A percentile compares a stretch with the other conserved stretches of the same genome.
These are phyloP conservation scores for Neosilurus mollespiculum DNA, from an alignment of 2,797 vertebrate genomes.

Conservation along the genomic window DNA sequence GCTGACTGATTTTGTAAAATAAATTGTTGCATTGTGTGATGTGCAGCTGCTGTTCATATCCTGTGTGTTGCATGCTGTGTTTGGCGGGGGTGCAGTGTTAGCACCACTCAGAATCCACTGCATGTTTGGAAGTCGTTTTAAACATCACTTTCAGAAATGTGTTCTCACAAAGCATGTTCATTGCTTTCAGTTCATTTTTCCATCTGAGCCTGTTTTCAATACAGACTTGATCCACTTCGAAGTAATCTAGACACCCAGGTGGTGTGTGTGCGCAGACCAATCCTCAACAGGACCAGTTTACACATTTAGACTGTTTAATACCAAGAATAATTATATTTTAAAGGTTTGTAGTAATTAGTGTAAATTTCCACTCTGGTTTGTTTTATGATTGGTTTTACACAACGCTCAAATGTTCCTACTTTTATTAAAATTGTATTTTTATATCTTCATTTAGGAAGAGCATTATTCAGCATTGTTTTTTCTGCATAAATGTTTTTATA, in stretches of 20 bases:
- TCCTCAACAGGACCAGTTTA: background rate
- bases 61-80: background rate
- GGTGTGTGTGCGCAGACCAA: background rate
- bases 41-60: background rate
- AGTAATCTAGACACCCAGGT: background rate
- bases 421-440: background rate
- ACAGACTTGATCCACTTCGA: background rate
- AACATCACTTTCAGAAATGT: background rate
- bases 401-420: background rate
- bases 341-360: too few relatives aligned
- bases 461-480: background rate
- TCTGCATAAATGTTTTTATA: background rate
- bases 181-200: background rate
- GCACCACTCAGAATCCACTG: background rate
- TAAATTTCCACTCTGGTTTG: background rate
- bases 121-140: background rate
- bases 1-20: background rate
- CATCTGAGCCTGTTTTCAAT: background rate
- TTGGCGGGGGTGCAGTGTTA: background rate
- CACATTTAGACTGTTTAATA: background rate
- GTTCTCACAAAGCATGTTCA: background rate
- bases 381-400: background rate
- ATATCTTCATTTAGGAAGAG: background rate
- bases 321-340: background rate
- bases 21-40: background rate